phyloP scores from a whole-genome alignment of 1,140 invertebrate genomes.

The Hestina assimilis region DNA sequence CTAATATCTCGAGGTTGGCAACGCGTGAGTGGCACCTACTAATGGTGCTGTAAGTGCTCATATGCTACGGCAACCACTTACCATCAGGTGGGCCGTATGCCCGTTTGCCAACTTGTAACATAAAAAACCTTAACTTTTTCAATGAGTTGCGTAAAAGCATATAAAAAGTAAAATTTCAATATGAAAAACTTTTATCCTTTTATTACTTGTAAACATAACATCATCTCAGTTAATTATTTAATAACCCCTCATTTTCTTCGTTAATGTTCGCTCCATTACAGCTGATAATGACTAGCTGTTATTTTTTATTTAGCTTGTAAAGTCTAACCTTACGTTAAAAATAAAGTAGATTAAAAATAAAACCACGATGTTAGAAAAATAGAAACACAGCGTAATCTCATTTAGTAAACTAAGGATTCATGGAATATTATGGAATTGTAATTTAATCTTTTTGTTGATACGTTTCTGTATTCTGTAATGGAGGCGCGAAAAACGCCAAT shows the following conservation, averaged over 20 bases:
- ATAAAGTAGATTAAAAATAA: slow-evolving; percentile 9
- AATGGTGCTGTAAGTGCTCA: too few relatives aligned
- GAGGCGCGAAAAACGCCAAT: too few relatives aligned
- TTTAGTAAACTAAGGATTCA: slow-evolving; percentile 15
- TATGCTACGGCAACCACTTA: too few relatives aligned
- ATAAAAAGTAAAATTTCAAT: too few relatives aligned
- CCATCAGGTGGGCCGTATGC: too few relatives aligned
- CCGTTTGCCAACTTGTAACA: too few relatives aligned
- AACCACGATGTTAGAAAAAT: slow-evolving; percentile 1
- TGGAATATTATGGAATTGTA: background rate
- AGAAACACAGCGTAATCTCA: slow-evolving; percentile 4
- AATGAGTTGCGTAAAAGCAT: too few relatives aligned
- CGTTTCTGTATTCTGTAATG: background rate
- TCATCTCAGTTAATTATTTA: background rate
- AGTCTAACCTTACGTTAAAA: background rate
- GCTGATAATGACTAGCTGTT: background rate
- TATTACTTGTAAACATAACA: too few relatives aligned
- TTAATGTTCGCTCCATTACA: background rate
- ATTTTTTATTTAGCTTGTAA: background rate
- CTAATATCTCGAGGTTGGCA: too few relatives aligned
- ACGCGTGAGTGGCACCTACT: too few relatives aligned
- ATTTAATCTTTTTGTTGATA: background rate
- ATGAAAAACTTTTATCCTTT: too few relatives aligned
- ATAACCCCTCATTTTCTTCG: background rate
- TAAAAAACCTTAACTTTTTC: too few relatives aligned